Base-by-base conservation (phyloP, 1,140 invertebrate genomes). In the Nylanderia fulva region DNA sequence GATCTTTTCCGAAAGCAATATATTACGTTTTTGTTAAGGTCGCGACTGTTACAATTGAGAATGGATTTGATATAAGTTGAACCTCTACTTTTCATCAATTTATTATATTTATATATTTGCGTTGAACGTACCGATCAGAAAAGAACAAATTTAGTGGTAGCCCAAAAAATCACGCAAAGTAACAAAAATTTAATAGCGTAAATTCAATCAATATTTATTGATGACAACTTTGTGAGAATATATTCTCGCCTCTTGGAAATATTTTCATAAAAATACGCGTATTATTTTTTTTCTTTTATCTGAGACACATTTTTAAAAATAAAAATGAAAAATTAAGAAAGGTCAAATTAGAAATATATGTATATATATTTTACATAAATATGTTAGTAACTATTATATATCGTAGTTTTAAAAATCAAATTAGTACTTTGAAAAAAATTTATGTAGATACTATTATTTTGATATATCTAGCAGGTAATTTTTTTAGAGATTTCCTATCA, bases 311-410 rank as follows among this genome's bases (percentile, higher is more conserved):
- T 39, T n/a, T n/a, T n/a, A n/a, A n/a, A n/a, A 45, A 76, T 63
- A 76, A 61, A 61, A 76, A 58, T 39, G 58, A 52, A 33, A 48
- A 75, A 61, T 61, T 61, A 75, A n/a, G 42, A 2, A 13, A 29
- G 54, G 68, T 85, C 60, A 69, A 61, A 71, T 45, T 76, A 42
- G 11, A 64, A 63, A 36, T n/a, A 33, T 18, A 39, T 36, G 36
- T 36, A 33, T 33, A 33, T 33, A 33, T 33, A 33, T 1, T 33
- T 33, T 33, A 33, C 3, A 33, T 33, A 33, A 21, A 33, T 66
- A 21, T 64, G 45, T 24, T 13, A 36, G 52, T 71, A 48, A 48
- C 45, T 48, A 15, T 48, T 6, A 36, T 39, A 24, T 72, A 24
- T 13, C 29, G 13, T 33, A 36, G 11, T 5, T 42, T 42, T 75